phyloP scores from a whole-genome alignment of 2,888 invertebrate genomes.

The Coenonympha arcania region DNA sequence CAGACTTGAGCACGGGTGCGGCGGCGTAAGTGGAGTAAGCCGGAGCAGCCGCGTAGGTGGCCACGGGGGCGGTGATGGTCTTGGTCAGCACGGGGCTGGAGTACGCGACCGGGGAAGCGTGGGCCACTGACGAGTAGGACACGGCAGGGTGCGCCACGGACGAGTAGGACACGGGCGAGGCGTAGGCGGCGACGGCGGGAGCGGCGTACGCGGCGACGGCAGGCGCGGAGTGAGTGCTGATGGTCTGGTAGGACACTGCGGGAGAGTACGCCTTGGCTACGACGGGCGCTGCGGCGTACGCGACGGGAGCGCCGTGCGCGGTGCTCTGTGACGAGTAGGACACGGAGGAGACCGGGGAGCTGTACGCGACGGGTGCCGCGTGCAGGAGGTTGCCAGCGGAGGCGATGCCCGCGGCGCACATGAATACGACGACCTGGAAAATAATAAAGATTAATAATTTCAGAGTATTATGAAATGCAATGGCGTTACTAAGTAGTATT shows the following conservation, averaged over 20 bases:
- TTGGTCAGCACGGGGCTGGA: conserved; percentile 25
- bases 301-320: conserved; percentile 29
- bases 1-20: conserved; percentile 35
- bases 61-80: conserved; percentile 26
- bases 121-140: conserved; percentile 31
- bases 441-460: neutral
- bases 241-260: conserved; percentile 40
- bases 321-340: conserved; percentile 33
- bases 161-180: conserved; percentile 28
- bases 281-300: conserved; percentile 37
- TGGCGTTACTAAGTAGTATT: neutral
- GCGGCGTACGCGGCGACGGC: conserved; percentile 29
- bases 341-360: conserved; percentile 69
- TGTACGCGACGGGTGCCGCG: conserved; percentile 61
- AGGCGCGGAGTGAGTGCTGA: conserved; percentile 52
- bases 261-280: conserved; percentile 41
- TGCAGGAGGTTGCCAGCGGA: conserved; percentile 74
- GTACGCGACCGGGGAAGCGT: conserved; percentile 35
- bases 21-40: conserved; percentile 33
- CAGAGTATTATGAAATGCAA: too few relatives aligned
- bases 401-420: conserved; percentile 75
- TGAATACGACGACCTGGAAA: conserved; percentile 68
- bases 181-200: conserved; percentile 14
- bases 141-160: conserved; percentile 51
- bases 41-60: conserved; percentile 30